Evolutionary conservation across 2,113 vertebrate species (phyloP).

Genomic region (Pedionomus torquatus): DNA sequence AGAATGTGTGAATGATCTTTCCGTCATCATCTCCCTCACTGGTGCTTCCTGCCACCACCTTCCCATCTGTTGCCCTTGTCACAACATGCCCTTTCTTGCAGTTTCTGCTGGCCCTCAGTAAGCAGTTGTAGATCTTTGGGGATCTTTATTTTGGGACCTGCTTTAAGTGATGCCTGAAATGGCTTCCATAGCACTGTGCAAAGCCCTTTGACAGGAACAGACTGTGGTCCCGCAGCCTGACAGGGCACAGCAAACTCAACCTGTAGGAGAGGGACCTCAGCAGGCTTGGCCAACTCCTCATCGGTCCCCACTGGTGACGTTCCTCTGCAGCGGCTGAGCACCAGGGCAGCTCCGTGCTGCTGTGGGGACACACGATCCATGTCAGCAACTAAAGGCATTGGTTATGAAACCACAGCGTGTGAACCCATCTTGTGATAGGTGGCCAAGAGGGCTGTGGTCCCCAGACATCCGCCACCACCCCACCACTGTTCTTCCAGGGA

Average conservation of each 20-base stretch:
- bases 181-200: neutral
- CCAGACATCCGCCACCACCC: neutral
- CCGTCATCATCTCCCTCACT: neutral
- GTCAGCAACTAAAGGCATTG: accelerated
- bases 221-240: neutral
- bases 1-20: neutral
- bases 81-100: neutral
- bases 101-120: neutral
- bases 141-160: neutral
- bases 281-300: neutral
- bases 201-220: neutral
- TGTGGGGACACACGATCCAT: accelerated
- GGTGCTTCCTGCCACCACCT: neutral
- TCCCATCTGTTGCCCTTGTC: neutral
- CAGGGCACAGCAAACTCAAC: neutral
- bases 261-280: neutral
- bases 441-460: neutral
- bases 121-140: neutral
- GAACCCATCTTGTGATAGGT: neutral
- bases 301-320: neutral
- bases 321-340: accelerated
- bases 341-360: neutral
- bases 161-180: neutral
- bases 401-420: neutral
- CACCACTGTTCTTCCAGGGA: neutral